Conservation (phyloP, 2,113 vertebrate species). For the Gasterosteus aculeatus region DNA sequence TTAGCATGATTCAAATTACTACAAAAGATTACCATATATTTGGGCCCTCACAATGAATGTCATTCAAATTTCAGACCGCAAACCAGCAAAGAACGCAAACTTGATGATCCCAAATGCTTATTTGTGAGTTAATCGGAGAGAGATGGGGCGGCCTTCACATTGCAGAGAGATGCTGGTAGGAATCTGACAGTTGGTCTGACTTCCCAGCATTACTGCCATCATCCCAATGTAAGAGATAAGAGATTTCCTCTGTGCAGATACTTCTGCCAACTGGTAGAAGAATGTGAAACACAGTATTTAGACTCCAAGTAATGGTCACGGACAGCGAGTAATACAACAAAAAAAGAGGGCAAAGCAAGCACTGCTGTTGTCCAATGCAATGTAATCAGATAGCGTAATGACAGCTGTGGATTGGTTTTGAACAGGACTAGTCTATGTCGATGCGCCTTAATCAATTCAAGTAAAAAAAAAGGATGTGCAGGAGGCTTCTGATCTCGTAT, state of each 20-base stretch:
- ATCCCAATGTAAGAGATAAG: neutral
- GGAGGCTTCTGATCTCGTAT: neutral
- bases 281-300: neutral
- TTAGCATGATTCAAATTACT: slow-evolving; percentile 2
- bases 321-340: neutral
- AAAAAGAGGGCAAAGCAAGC: neutral
- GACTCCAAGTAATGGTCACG: neutral
- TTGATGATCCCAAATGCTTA: neutral
- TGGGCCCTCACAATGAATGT: neutral
- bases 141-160: neutral
- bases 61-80: slow-evolving; percentile 2
- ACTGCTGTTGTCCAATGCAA: neutral
- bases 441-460: neutral
- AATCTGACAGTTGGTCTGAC: neutral
- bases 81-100: neutral
- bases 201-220: neutral
- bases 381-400: neutral
- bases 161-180: neutral
- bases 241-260: neutral
- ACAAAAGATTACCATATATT: slow-evolving; percentile 1
- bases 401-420: neutral
- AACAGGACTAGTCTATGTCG: neutral
- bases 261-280: neutral
- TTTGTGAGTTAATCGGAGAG: slow-evolving; percentile 6
- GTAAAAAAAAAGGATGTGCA: neutral